These are phyloP conservation scores for Ptilorrhoa leucosticta DNA, from an alignment of 2,113 vertebrate genomes.

Conservation along the genomic window DNA sequence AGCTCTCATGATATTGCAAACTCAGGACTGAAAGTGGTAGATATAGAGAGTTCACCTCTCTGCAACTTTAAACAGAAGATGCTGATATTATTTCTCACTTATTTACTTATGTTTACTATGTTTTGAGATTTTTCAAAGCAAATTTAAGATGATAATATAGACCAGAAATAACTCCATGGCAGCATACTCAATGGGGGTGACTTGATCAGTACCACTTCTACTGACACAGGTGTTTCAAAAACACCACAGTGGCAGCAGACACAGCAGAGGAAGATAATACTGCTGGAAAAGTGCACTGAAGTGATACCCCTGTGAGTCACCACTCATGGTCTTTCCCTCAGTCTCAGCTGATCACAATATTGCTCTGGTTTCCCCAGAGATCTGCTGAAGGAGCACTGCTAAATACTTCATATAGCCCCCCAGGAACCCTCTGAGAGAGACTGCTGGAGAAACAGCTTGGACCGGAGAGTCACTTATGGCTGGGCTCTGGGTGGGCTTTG, in stretches of 20 bases:
- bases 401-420: not conserved
- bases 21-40: not conserved
- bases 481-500: not conserved
- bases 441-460: not conserved
- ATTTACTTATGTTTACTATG: not conserved
- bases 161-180: not conserved
- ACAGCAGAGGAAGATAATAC: not conserved
- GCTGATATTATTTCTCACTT: not conserved
- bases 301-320: not conserved
- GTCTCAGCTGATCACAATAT: not conserved
- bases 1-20: not conserved
- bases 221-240: not conserved
- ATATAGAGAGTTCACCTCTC: not conserved
- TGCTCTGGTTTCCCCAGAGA: not conserved
- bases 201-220: not conserved
- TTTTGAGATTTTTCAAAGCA: not conserved
- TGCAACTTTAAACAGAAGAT: not conserved
- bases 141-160: not conserved
- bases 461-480: rapidly evolving
- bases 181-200: not conserved
- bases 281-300: not conserved
- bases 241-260: not conserved
- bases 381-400: not conserved
- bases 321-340: not conserved
- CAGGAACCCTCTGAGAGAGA: not conserved